Percentiles rank a stretch among this genome's conserved stretches.
phyloP scores from a whole-genome alignment of 2,113 vertebrate species.

The Platycercus adscitus region DNA sequence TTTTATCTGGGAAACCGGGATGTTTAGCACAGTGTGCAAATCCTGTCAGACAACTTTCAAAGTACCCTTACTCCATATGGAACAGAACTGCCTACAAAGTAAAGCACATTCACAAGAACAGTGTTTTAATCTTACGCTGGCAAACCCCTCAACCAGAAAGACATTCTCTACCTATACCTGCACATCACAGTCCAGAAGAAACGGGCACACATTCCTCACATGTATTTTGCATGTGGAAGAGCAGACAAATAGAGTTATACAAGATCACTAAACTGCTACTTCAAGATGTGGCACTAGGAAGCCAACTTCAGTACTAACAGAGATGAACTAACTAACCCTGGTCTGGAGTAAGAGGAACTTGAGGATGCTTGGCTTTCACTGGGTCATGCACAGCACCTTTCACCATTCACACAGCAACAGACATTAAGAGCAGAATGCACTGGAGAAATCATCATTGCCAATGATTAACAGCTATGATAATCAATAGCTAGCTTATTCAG shows the following conservation, averaged over 20 bases:
- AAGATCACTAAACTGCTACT: not conserved
- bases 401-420: not conserved
- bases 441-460: not conserved
- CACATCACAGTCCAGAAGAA: not conserved
- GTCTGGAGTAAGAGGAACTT: not conserved
- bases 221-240: not conserved
- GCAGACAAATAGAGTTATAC: not conserved
- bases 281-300: not conserved
- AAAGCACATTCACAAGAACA: not conserved
- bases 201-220: accelerated
- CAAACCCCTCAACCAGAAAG: not conserved
- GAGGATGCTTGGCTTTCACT: not conserved
- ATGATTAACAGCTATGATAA: not conserved
- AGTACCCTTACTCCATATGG: not conserved
- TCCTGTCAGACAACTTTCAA: not conserved
- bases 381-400: not conserved
- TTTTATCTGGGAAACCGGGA: not conserved
- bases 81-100: not conserved
- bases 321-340: not conserved
- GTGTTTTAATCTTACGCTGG: accelerated
- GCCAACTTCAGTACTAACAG: not conserved
- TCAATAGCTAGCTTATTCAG: not conserved
- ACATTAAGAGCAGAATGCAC: not conserved
- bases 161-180: not conserved
- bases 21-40: not conserved